These are phyloP conservation scores for Oscheius sp. DNA, from an alignment of 2,888 invertebrate species.

Conservation along the genomic window DNA sequence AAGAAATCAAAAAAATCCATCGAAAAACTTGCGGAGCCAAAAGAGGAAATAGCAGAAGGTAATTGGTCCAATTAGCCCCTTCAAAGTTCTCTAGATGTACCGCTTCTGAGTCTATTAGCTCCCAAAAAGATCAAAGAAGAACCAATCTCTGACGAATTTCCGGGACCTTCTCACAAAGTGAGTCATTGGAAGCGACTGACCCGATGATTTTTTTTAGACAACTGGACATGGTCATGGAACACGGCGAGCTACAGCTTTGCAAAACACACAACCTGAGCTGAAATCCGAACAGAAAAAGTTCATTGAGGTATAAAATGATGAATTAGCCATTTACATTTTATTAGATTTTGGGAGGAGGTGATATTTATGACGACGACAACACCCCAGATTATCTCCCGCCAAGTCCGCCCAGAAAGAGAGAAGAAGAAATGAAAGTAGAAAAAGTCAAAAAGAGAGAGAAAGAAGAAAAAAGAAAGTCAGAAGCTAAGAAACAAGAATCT, in stretches of 20 bases:
- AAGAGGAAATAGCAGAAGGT: neutral
- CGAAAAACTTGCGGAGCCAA: too few species aligned
- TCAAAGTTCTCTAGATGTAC: neutral
- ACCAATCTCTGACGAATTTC: neutral
- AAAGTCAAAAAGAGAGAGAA: conserved; percentile 1
- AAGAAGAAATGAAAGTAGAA: neutral
- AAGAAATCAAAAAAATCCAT: conserved; percentile 2
- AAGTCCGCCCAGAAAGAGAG: neutral
- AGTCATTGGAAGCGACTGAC: neutral
- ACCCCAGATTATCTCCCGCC: neutral
- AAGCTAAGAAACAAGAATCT: too few species aligned
- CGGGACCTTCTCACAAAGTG: neutral
- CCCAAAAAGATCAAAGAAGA: neutral
- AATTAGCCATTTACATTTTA: neutral
- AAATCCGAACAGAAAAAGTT: neutral
- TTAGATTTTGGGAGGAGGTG: neutral
- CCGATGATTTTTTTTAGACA: neutral
- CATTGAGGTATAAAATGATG: neutral
- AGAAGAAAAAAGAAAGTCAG: neutral
- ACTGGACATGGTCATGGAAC: conserved; percentile 16
- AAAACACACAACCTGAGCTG: neutral
- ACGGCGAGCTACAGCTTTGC: conserved; percentile 2
- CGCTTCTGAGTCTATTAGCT: conserved; percentile 12
- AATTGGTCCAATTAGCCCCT: neutral
- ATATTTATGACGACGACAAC: conserved; percentile 11